Percentiles rank a stretch among this genome's conserved stretches.
These are phyloP conservation scores for Pomatostomus ruficeps DNA, from an alignment of 2,113 vertebrate genomes.

Conservation along the genomic window DNA sequence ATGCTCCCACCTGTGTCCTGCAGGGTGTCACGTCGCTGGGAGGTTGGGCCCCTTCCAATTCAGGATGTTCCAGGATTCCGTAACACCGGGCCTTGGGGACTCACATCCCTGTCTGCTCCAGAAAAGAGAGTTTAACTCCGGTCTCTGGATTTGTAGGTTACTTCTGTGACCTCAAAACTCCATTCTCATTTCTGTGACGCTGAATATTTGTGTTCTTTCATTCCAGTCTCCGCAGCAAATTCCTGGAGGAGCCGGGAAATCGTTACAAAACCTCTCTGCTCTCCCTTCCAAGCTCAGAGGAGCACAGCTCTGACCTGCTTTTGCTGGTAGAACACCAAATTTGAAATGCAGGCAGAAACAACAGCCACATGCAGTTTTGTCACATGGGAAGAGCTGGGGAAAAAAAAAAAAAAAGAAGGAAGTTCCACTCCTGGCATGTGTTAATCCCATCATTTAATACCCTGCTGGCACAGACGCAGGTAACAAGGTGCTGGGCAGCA, in stretches of 20 bases:
- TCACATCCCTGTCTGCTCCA: background rate
- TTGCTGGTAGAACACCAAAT: background rate
- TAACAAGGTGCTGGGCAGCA: background rate
- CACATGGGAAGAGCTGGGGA: background rate
- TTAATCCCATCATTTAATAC: background rate
- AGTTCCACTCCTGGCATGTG: background rate
- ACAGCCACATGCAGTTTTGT: background rate
- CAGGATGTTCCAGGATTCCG: background rate
- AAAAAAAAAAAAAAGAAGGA: background rate
- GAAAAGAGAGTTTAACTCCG: background rate
- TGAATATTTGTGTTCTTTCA: background rate
- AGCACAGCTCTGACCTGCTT: conserved; percentile 1
- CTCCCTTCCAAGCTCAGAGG: background rate
- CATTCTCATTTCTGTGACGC: background rate
- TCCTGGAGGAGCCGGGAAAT: background rate
- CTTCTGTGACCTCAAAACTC: background rate
- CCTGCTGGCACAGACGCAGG: background rate
- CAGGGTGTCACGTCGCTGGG: background rate
- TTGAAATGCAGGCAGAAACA: background rate
- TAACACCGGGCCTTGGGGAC: background rate
- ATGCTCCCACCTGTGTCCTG: background rate
- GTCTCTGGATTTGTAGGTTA: conserved; percentile 1
- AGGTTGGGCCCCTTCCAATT: background rate
- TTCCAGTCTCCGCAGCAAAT: background rate
- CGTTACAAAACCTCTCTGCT: background rate